A percentile compares a stretch with the other conserved stretches of the same genome.
These are phyloP conservation scores for Dryobates pubescens DNA, from an alignment of 2,797 vertebrate genomes.

Conservation along the genomic window DNA sequence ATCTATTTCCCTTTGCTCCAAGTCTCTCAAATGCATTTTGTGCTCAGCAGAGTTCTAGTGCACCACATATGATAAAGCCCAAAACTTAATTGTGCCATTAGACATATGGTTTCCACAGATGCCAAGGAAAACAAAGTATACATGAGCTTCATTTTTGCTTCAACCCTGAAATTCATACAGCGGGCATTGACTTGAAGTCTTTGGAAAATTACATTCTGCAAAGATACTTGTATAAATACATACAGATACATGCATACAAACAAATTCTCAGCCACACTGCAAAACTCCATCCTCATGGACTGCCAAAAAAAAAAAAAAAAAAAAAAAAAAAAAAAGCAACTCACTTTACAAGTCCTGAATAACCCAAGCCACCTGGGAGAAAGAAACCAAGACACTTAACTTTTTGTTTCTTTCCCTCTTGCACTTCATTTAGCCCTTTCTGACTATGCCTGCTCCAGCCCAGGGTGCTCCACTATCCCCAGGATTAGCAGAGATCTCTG, in stretches of 20 bases:
- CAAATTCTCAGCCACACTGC: background rate
- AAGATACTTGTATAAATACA: background rate
- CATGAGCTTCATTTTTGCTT: background rate
- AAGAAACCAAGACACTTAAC: background rate
- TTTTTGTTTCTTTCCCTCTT: background rate
- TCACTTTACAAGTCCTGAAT: background rate
- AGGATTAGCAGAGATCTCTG: slow-evolving; percentile 89
- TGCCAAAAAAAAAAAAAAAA: fast-evolving
- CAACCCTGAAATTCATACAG: background rate
- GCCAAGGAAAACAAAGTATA: background rate
- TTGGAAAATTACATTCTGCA: background rate
- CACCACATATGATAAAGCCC: background rate
- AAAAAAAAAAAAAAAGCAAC: background rate
- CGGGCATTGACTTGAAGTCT: background rate
- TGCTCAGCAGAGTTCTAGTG: background rate
- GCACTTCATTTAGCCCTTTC: slow-evolving; percentile 51
- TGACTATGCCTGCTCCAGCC: slow-evolving; percentile 50
- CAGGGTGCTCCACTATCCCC: slow-evolving; percentile 74
- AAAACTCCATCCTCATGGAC: background rate
- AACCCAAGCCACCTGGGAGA: slow-evolving; percentile 37
- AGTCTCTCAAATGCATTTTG: background rate
- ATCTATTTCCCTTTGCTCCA: background rate
- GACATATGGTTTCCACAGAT: background rate
- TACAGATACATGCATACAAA: fast-evolving
- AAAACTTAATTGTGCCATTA: background rate